Conservation (phyloP, 2,888 invertebrate genomes). For the Drosophila helvetica region DNA sequence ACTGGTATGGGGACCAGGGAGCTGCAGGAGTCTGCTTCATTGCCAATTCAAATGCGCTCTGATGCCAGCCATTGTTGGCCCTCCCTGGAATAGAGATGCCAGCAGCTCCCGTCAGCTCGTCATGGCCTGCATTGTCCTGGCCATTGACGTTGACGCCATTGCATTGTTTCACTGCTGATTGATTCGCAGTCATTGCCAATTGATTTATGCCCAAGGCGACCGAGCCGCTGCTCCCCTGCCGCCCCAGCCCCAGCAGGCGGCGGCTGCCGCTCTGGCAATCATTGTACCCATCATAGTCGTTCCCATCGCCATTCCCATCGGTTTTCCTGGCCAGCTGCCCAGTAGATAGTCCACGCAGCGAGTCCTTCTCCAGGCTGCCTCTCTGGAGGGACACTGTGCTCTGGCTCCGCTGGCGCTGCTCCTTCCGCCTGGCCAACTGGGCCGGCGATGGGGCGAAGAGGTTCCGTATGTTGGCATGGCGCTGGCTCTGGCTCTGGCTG, state of each 20-base stretch:
- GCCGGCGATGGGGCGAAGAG: conserved; percentile 72
- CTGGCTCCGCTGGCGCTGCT: conserved; percentile 63
- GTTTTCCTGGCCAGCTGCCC: conserved; percentile 62
- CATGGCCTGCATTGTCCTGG: conserved; percentile 38
- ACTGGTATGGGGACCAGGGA: not conserved
- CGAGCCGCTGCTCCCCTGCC: conserved; percentile 14
- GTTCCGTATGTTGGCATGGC: conserved; percentile 79
- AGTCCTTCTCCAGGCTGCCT: conserved; percentile 26
- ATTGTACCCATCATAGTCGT: conserved; percentile 34
- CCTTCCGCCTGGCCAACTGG: conserved; percentile 56
- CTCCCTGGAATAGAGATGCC: conserved; percentile 8
- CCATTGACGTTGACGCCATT: conserved; percentile 43
- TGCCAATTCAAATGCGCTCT: conserved; percentile 63
- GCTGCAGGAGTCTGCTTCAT: conserved; percentile 24
- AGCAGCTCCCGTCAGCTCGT: conserved; percentile 13
- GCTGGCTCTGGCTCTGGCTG: conserved; percentile 75
- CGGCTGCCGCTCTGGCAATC: conserved; percentile 30
- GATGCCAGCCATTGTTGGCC: conserved; percentile 67
- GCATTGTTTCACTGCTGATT: conserved; percentile 74
- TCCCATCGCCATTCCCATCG: conserved; percentile 44
- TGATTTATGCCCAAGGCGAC: conserved; percentile 70
- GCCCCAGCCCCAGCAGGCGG: not conserved
- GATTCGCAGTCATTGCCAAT: conserved; percentile 70
- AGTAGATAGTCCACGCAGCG: conserved; percentile 49
- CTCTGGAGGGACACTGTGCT: conserved; percentile 69